A percentile compares a stretch with the other conserved stretches of the same genome.
Evolutionary conservation across 2,113 vertebrate species (phyloP).

Genomic region (Zonotrichia leucophrys): DNA sequence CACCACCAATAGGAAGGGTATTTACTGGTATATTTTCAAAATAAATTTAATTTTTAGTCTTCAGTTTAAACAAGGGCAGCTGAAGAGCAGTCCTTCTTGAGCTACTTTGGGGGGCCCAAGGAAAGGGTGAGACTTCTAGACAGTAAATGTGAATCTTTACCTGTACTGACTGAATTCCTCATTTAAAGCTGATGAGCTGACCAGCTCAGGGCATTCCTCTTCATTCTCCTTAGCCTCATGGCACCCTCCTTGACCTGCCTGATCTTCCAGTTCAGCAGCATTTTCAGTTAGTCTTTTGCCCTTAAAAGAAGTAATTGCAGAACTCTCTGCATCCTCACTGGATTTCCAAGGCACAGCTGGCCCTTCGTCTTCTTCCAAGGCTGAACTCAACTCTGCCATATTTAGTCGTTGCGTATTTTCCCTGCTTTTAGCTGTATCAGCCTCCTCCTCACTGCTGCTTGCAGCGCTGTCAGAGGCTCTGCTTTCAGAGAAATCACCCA

Average conservation of each 20-base stretch:
- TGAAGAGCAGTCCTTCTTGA: not conserved
- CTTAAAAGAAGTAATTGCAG: not conserved
- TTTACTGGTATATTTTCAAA: not conserved
- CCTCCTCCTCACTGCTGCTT: not conserved
- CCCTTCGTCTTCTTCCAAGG: conserved; percentile 77
- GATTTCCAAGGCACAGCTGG: conserved; percentile 35
- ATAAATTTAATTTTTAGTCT: not conserved
- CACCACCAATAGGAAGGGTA: not conserved
- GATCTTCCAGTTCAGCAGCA: not conserved
- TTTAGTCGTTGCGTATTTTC: conserved; percentile 25
- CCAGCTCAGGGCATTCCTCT: conserved; percentile 78
- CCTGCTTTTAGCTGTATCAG: not conserved
- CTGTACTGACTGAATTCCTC: conserved; percentile 77
- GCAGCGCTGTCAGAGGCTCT: not conserved
- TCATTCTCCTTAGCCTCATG: conserved; percentile 9
- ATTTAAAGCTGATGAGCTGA: conserved; percentile 73
- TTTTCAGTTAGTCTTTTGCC: not conserved
- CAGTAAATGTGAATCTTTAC: conserved; percentile 37
- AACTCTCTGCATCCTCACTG: not conserved
- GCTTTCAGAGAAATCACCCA: not conserved
- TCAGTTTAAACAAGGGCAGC: not conserved
- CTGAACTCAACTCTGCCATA: conserved; percentile 75
- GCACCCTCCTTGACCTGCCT: not conserved
- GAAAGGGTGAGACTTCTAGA: not conserved
- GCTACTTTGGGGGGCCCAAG: not conserved